These are phyloP conservation scores for Holacanthus passer DNA, from an alignment of 2,113 vertebrate genomes.

Conservation along the genomic window DNA sequence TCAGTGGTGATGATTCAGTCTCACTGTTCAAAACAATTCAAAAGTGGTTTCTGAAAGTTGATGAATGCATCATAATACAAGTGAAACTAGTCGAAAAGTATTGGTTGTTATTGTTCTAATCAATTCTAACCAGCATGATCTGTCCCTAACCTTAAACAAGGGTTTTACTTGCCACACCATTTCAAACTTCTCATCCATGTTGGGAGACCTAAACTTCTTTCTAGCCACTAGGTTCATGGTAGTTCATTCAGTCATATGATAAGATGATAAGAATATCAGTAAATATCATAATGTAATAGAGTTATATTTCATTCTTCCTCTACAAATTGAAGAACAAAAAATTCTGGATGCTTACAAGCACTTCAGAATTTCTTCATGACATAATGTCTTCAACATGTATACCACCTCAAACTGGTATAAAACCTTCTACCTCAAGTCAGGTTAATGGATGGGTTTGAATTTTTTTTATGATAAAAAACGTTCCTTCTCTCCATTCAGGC, in stretches of 20 bases:
- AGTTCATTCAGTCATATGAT: too few relatives aligned
- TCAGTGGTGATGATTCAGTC: too few relatives aligned
- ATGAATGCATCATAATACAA: background rate
- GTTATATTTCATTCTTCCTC: background rate
- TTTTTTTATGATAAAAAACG: background rate
- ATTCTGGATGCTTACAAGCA: background rate
- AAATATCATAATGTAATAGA: too few relatives aligned
- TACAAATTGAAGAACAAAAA: too few relatives aligned
- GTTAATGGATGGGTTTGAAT: background rate
- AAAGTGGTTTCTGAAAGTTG: background rate
- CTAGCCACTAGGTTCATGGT: too few relatives aligned
- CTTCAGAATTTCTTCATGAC: background rate
- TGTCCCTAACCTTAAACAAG: too few relatives aligned
- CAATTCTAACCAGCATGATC: too few relatives aligned
- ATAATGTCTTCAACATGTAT: background rate
- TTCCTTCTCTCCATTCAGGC: too few relatives aligned
- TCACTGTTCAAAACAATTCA: background rate
- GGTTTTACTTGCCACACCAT: too few relatives aligned
- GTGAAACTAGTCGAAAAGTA: background rate
- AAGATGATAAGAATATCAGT: too few relatives aligned
- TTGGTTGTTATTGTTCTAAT: background rate
- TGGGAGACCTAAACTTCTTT: too few relatives aligned
- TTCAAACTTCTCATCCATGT: too few relatives aligned
- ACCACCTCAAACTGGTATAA: background rate
- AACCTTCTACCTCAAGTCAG: background rate